A percentile compares a stretch with the other conserved stretches of the same genome.
Conservation (phyloP, 2,113 vertebrate species). For the Mandrillus leucophaeus region DNA sequence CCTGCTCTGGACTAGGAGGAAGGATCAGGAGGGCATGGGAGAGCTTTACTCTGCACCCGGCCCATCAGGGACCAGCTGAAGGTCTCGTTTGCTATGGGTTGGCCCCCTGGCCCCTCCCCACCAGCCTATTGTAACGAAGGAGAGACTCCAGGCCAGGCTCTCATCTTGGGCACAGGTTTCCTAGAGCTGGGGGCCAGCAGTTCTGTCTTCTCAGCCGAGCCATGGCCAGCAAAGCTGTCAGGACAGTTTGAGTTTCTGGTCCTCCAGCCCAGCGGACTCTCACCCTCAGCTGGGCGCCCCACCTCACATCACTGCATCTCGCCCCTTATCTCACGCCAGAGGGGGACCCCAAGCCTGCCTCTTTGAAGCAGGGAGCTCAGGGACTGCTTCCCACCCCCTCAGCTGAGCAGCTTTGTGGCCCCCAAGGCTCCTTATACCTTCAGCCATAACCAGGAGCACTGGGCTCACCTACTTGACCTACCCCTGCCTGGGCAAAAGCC, state of each 20-base stretch:
- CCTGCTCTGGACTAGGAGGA: background rate
- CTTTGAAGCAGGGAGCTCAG: background rate
- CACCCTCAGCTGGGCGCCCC: background rate
- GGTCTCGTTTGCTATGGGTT: accelerated
- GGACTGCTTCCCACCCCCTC: accelerated
- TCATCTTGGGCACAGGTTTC: background rate
- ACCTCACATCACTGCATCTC: background rate
- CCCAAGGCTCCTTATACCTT: background rate
- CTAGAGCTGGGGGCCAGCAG: too few relatives aligned
- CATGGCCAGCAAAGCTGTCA: background rate
- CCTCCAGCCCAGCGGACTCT: too few relatives aligned
- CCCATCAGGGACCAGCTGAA: background rate
- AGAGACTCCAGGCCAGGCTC: background rate
- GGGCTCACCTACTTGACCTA: background rate
- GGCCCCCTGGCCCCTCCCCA: too few relatives aligned
- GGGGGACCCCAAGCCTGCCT: too few relatives aligned
- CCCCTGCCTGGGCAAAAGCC: too few relatives aligned
- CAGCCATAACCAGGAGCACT: background rate
- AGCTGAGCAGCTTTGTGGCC: background rate
- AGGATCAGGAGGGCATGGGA: background rate
- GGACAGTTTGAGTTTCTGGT: background rate
- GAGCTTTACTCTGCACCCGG: too few relatives aligned
- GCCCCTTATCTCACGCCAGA: background rate
- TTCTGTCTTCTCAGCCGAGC: background rate
- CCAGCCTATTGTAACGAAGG: background rate